Evolutionary conservation across 2,888 invertebrate species (phyloP).

Genomic region (Mamestra brassicae): DNA sequence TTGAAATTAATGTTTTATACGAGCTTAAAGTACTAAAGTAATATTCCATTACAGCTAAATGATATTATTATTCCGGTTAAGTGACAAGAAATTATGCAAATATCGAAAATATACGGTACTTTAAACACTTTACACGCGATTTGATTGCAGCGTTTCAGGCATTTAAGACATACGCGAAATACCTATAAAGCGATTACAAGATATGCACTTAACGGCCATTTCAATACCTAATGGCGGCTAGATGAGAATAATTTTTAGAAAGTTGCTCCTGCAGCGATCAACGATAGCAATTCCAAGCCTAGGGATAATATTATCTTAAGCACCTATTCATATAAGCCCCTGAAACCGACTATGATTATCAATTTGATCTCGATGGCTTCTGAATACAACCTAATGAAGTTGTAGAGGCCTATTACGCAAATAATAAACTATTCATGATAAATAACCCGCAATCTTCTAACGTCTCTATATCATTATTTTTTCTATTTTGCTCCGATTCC

Average conservation of each 20-base stretch:
- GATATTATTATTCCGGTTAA: slow-evolving; percentile 70
- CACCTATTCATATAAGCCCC: slow-evolving; percentile 61
- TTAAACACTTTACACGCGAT: slow-evolving; percentile 72
- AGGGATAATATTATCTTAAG: slow-evolving; percentile 63
- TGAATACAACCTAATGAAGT: slow-evolving; percentile 67
- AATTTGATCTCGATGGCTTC: slow-evolving; percentile 63
- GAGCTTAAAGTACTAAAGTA: slow-evolving; percentile 58
- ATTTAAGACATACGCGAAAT: slow-evolving; percentile 46
- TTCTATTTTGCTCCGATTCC: slow-evolving; percentile 42
- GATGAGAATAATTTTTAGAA: slow-evolving; percentile 75
- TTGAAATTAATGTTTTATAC: slow-evolving; percentile 61
- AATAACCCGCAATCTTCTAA: slow-evolving; percentile 57
- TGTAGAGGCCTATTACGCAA: slow-evolving; percentile 53
- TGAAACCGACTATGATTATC: slow-evolving; percentile 61
- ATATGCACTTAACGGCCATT: slow-evolving; percentile 61
- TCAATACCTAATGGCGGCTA: slow-evolving; percentile 56
- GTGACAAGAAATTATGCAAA: slow-evolving; percentile 77
- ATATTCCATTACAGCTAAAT: slow-evolving; percentile 70
- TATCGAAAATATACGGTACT: slow-evolving; percentile 71
- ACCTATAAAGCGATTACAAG: slow-evolving; percentile 55
- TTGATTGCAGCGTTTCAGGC: slow-evolving; percentile 68
- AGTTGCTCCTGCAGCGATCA: slow-evolving; percentile 69
- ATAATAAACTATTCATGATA: slow-evolving; percentile 62
- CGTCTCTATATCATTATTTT: slow-evolving; percentile 51
- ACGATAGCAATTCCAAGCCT: slow-evolving; percentile 61